These are phyloP conservation scores for Bubo bubo DNA, from an alignment of 2,113 vertebrate genomes.

Conservation along the genomic window DNA sequence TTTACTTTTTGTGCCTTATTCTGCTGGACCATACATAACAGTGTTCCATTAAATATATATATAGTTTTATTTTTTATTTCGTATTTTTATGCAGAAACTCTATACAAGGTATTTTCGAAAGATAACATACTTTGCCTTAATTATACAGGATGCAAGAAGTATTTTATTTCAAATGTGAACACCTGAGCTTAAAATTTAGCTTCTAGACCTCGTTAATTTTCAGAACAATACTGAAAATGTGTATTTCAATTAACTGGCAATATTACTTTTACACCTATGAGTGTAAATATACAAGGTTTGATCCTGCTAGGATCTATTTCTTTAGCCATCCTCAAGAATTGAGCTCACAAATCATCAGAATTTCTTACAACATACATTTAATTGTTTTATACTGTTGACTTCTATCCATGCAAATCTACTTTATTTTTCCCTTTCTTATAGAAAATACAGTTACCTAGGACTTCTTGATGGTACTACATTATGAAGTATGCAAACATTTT, in stretches of 20 bases:
- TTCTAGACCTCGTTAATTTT: slow-evolving; percentile 39
- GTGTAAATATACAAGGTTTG: slow-evolving; percentile 38
- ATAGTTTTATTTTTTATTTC: slow-evolving; percentile 65
- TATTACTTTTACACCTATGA: slow-evolving; percentile 34
- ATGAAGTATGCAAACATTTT: not conserved
- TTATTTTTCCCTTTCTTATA: slow-evolving; percentile 17
- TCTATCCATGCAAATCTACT: not conserved
- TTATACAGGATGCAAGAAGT: slow-evolving; percentile 45
- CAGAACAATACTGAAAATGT: slow-evolving; percentile 41
- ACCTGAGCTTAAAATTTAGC: slow-evolving; percentile 4
- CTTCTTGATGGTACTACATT: slow-evolving; percentile 35
- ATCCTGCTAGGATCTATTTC: slow-evolving; percentile 51
- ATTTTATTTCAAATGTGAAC: slow-evolving; percentile 60
- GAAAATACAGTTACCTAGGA: slow-evolving; percentile 29
- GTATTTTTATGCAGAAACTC: slow-evolving; percentile 71
- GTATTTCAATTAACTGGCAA: slow-evolving; percentile 39
- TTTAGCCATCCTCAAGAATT: slow-evolving; percentile 11
- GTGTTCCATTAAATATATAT: slow-evolving; percentile 53
- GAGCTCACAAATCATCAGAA: not conserved
- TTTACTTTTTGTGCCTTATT: slow-evolving; percentile 72
- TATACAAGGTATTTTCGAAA: slow-evolving; percentile 65
- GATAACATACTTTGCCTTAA: slow-evolving; percentile 67
- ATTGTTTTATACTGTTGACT: slow-evolving; percentile 4
- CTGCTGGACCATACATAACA: slow-evolving; percentile 60
- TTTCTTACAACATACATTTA: not conserved